A percentile compares a stretch with the other conserved stretches of the same genome.
phyloP scores from a whole-genome alignment of 2,113 vertebrate genomes.

The Ammodytes marinus region DNA sequence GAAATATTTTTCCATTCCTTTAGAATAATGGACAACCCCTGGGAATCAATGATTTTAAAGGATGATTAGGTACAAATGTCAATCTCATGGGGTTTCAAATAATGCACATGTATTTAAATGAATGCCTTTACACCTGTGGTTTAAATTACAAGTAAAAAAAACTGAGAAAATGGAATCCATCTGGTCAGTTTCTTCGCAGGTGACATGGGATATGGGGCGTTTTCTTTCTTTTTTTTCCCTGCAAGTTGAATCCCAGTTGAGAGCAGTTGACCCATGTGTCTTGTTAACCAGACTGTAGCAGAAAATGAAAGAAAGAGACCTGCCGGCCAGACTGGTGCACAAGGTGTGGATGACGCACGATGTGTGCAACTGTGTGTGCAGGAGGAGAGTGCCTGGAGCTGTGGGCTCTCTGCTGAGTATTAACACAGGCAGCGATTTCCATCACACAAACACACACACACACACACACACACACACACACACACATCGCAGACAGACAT shows the following conservation, averaged over 20 bases:
- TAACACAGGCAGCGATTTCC: slow-evolving; percentile 40
- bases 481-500: slow-evolving; percentile 4
- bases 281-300: slow-evolving; percentile 65
- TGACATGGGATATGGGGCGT: background rate
- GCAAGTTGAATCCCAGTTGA: slow-evolving; percentile 40
- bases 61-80: background rate
- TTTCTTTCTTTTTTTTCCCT: slow-evolving; percentile 4
- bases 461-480: no score
- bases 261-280: slow-evolving; percentile 52
- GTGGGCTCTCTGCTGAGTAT: slow-evolving; percentile 38
- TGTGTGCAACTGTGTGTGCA: slow-evolving; percentile 64
- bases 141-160: background rate
- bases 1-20: background rate
- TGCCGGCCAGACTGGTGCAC: slow-evolving; percentile 40
- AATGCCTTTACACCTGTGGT: background rate
- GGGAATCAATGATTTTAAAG: background rate
- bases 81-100: no score
- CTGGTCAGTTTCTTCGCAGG: background rate
- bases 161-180: slow-evolving; percentile 1
- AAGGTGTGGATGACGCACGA: slow-evolving; percentile 63
- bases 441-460: background rate
- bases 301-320: slow-evolving; percentile 45
- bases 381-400: slow-evolving; percentile 38
- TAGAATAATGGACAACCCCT: background rate
- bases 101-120: slow-evolving; percentile 5